Evolutionary conservation across 2,888 invertebrate species (phyloP), one percentile per base, ranked within the genome.

Genomic region (Eristalinus aeneus): DNA sequence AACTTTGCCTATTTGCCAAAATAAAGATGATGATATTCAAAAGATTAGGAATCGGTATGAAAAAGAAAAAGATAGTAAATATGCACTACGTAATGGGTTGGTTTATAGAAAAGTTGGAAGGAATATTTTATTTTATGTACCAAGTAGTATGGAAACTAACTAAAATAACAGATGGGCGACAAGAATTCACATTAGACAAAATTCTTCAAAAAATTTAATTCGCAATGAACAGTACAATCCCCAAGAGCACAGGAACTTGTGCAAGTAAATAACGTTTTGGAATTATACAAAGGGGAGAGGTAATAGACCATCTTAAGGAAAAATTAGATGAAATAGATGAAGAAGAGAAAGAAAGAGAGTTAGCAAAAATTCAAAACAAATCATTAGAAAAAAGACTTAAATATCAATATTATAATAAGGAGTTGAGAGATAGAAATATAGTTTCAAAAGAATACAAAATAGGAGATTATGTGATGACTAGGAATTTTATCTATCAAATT

Each of bases 21-120:
- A 67, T 27, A 58, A 54, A 27, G 79, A 87, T 20, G 53, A 60
- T 8, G 10, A 1, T 12, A 82, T 82, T 3, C 54, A 22, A 34
- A 32, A n/a, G 22, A 68, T 80, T n/a, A 63, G 39, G 6, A 20
- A 46, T 16, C 6, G 34, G 22, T 61, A 80, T 58, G 61, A 63
- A 20, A 32, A 81, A 12, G 27, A 31, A 5, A 81, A 86, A 46
- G 67, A 72, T 60, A 46, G 22, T 9, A 58, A 73, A n/a, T 88
- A 84, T 74, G 88, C 88, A 27, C 63, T 75, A 54, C 22, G 84
- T 9, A 88, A 88, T 61, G 87, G 87, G 1, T 64, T 88, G 11
- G 22, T 88, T n/a, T 87, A 88, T 56, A 81, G 56, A 20, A 82
- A 83, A 53, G 11, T 46, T 11, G 36, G 69, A 3, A 12, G 39